phyloP scores from a whole-genome alignment of 2,888 invertebrate species.

The Operophtera brumata region DNA sequence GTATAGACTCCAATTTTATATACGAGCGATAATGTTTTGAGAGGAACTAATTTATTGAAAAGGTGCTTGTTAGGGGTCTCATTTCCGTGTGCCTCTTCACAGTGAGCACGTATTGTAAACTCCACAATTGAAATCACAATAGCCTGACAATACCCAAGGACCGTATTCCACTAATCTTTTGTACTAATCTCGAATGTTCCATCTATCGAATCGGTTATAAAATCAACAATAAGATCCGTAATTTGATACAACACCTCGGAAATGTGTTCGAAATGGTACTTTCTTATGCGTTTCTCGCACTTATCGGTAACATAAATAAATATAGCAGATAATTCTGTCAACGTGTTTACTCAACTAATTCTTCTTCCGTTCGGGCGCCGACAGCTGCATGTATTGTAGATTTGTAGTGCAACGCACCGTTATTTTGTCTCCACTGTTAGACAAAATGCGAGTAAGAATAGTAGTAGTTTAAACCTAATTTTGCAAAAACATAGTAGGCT shows the following conservation, averaged over 20 bases:
- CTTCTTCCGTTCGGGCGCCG: conserved; percentile 43
- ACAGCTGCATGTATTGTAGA: conserved; percentile 28
- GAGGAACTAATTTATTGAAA: conserved; percentile 17
- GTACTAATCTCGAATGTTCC: conserved; percentile 30
- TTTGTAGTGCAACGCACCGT: conserved; percentile 21
- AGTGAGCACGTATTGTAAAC: conserved; percentile 20
- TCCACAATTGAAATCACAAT: conserved; percentile 38
- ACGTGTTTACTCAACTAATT: conserved; percentile 47
- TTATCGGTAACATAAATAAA: conserved; percentile 54
- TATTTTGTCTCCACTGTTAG: conserved; percentile 14
- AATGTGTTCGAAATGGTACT: conserved; percentile 31
- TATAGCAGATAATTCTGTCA: conserved; percentile 46
- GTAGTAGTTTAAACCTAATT: neutral
- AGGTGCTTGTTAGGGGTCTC: conserved; percentile 1
- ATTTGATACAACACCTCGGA: conserved; percentile 29
- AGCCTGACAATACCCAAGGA: conserved; percentile 50
- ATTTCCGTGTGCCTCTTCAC: conserved; percentile 21
- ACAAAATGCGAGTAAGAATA: neutral
- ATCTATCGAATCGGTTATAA: conserved; percentile 30
- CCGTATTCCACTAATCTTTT: conserved; percentile 49
- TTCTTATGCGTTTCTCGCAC: conserved; percentile 39
- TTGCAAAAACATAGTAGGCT: neutral
- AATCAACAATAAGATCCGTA: conserved; percentile 25
- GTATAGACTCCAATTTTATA: too few relatives aligned
- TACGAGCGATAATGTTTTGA: neutral